Evolutionary conservation across 2,888 invertebrate genomes (phyloP).

Genomic region (Aspidiotus destructor): DNA sequence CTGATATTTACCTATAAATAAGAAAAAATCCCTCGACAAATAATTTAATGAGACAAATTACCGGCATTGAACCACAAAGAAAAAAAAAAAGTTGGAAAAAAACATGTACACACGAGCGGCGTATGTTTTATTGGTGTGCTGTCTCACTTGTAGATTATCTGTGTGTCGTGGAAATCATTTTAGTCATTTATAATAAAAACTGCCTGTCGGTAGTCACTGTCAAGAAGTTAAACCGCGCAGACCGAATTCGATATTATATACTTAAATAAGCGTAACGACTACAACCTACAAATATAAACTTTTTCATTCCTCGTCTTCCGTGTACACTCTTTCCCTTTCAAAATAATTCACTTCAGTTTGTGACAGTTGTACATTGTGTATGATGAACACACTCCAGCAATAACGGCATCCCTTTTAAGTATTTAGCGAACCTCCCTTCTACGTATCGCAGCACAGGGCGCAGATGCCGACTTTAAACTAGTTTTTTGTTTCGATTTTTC

Average conservation of each 20-base stretch:
- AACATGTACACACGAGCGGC: no score
- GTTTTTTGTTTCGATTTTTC: background rate
- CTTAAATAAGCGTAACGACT: constrained; percentile 29
- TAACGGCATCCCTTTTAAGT: background rate
- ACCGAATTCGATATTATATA: constrained; percentile 14
- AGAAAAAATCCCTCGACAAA: no score
- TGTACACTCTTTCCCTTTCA: background rate
- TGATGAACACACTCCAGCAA: background rate
- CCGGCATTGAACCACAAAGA: no score
- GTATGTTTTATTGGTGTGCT: no score
- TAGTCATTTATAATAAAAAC: no score
- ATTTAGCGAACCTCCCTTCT: background rate
- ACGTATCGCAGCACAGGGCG: background rate
- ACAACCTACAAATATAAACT: constrained; percentile 17
- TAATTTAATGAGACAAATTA: no score
- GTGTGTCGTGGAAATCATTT: no score
- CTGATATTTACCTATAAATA: no score
- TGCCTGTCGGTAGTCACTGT: constrained; percentile 4
- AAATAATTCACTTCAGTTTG: background rate
- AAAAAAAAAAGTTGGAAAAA: no score
- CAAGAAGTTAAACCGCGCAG: constrained; percentile 13
- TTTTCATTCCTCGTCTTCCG: background rate
- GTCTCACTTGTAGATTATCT: no score
- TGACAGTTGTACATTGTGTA: background rate
- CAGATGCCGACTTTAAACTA: background rate